Evolutionary conservation across 53 echinoderm and acorn worm species (phyloP).

Genomic region (Astropecten irregularis): DNA sequence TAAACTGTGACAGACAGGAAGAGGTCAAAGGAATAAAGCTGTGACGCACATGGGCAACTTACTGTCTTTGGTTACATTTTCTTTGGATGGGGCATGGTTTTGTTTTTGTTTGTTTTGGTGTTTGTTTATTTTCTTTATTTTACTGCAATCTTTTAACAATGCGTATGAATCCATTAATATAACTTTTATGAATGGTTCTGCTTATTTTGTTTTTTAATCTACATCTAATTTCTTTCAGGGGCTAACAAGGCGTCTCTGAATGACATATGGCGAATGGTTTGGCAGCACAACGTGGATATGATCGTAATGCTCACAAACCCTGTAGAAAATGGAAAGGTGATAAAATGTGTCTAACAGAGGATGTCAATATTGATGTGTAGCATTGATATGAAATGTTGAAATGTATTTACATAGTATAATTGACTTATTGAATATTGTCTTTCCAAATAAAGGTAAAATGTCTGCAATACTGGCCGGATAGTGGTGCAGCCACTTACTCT

Average conservation of each 20-base stretch:
- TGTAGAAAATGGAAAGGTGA: slow-evolving; percentile 68
- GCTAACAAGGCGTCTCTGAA: slow-evolving; percentile 65
- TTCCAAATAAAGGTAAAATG: not conserved
- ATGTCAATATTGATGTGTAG: not conserved
- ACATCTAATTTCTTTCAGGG: slow-evolving; percentile 41
- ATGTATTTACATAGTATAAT: not conserved
- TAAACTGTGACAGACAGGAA: too few relatives aligned
- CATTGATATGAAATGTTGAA: not conserved
- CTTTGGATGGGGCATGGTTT: too few relatives aligned
- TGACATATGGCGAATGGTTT: slow-evolving; percentile 88
- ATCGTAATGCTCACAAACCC: slow-evolving; percentile 84
- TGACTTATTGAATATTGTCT: not conserved
- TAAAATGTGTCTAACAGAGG: not conserved
- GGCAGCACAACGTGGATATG: slow-evolving; percentile 63
- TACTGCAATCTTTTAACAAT: too few relatives aligned
- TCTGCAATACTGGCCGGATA: not conserved
- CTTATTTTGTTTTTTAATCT: too few relatives aligned
- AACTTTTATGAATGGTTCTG: too few relatives aligned
- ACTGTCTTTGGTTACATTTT: too few relatives aligned
- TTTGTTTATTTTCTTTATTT: too few relatives aligned
- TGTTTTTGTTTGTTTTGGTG: too few relatives aligned
- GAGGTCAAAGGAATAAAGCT: too few relatives aligned
- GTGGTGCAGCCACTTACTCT: slow-evolving; percentile 31
- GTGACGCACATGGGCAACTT: too few relatives aligned
- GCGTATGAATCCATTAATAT: too few relatives aligned